Evolutionary conservation across 2,797 vertebrate species (phyloP).

Genomic region (Mastacembelus armatus): DNA sequence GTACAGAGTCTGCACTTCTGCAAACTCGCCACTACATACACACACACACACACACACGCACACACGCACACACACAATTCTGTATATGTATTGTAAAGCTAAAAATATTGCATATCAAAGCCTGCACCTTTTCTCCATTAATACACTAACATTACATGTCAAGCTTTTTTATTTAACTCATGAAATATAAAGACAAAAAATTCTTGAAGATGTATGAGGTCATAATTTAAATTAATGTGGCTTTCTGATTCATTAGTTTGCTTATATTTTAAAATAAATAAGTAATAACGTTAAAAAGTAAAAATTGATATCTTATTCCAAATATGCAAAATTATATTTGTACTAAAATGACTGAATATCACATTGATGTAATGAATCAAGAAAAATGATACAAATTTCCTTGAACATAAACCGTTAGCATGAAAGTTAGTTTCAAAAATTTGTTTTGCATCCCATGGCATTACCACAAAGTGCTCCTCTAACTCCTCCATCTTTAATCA

Average conservation of each 20-base stretch:
- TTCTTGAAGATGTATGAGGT: background rate
- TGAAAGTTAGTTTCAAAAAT: constrained; percentile 9
- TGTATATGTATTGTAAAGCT: background rate
- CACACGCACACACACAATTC: constrained; percentile 21
- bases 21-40: constrained; percentile 72
- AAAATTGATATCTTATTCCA: too few species aligned
- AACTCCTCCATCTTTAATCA: constrained; percentile 58
- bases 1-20: constrained; percentile 88
- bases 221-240: background rate
- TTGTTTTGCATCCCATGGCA: constrained; percentile 25
- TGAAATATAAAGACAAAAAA: background rate
- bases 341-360: too few species aligned
- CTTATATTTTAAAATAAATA: too few species aligned
- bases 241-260: background rate
- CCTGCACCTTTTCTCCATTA: too few species aligned
- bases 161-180: too few species aligned
- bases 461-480: constrained; percentile 34
- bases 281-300: too few species aligned
- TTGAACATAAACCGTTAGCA: background rate
- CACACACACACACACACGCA: constrained; percentile 22
- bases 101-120: too few species aligned
- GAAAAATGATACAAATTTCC: background rate
- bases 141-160: too few species aligned
- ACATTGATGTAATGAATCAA: background rate
- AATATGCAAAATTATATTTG: too few species aligned